Percentiles rank a stretch among this genome's conserved stretches.
phyloP scores from a whole-genome alignment of 2,888 invertebrate species.

The Tenthredo distinguenda region DNA sequence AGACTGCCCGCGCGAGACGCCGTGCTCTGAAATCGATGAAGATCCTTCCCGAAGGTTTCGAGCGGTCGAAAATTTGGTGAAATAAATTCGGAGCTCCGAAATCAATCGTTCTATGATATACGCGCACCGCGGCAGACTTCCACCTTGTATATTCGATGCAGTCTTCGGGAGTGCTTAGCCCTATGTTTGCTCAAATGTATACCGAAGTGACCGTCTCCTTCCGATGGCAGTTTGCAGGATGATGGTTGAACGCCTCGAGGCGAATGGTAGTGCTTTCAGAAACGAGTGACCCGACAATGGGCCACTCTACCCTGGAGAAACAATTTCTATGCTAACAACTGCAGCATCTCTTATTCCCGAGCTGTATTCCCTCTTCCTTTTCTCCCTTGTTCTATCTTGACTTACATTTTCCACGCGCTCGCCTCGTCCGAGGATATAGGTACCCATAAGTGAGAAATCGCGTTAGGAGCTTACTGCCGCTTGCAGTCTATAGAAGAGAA shows the following conservation, averaged over 20 bases:
- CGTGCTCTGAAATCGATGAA: background rate
- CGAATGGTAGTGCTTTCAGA: constrained; percentile 28
- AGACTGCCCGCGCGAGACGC: background rate
- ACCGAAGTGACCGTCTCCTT: constrained; percentile 3
- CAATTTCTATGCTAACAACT: constrained; percentile 76
- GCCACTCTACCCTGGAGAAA: constrained; percentile 72
- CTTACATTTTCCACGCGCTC: background rate
- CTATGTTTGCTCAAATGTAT: background rate
- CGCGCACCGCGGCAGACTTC: background rate
- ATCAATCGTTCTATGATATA: background rate
- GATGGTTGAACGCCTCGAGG: constrained; percentile 16
- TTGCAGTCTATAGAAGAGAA: background rate
- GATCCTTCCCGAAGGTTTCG: background rate
- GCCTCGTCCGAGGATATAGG: background rate
- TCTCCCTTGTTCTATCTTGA: background rate
- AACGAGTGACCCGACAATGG: constrained; percentile 76
- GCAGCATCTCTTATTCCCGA: background rate
- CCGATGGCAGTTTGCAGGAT: background rate
- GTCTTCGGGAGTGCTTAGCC: background rate
- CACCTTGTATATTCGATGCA: background rate
- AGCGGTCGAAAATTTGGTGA: background rate
- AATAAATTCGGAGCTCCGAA: background rate
- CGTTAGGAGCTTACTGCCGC: background rate
- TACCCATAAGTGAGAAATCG: background rate
- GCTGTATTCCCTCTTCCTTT: background rate